Conservation (phyloP, 2,888 invertebrate species). For the Cosmopolites sordidus region DNA sequence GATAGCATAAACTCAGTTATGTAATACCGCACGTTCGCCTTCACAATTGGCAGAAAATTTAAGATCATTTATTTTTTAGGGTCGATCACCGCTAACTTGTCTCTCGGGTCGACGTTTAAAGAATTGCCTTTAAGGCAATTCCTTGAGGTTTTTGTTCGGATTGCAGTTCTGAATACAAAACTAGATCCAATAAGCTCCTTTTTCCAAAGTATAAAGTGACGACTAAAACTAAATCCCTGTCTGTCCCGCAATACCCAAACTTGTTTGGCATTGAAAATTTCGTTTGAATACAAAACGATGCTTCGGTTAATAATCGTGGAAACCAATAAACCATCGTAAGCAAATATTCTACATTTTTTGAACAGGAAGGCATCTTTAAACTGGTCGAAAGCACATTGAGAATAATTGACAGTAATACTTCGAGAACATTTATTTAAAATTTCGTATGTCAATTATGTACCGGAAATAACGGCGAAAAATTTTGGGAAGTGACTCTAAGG, state of each 20-base stretch:
- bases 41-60: conserved; percentile 13
- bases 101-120: conserved; percentile 21
- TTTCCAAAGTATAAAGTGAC: conserved; percentile 27
- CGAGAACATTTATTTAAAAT: too few relatives aligned
- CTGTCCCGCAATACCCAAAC: conserved; percentile 8
- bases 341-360: too few relatives aligned
- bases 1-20: too few relatives aligned
- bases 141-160: conserved; percentile 40
- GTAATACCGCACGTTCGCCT: neutral
- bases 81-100: conserved; percentile 18
- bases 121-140: conserved; percentile 27
- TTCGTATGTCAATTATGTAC: too few relatives aligned
- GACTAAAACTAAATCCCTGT: conserved; percentile 18
- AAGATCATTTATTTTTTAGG: conserved; percentile 22
- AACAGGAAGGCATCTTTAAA: too few relatives aligned
- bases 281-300: too few relatives aligned
- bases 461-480: too few relatives aligned
- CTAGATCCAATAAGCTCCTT: conserved; percentile 30
- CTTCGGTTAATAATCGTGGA: too few relatives aligned
- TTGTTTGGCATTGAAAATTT: conserved; percentile 19
- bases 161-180: conserved; percentile 37
- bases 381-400: too few relatives aligned
- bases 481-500: too few relatives aligned
- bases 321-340: too few relatives aligned
- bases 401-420: too few relatives aligned